Base-by-base conservation (phyloP, 1,140 invertebrate species). In the Cotesia glomerata region DNA sequence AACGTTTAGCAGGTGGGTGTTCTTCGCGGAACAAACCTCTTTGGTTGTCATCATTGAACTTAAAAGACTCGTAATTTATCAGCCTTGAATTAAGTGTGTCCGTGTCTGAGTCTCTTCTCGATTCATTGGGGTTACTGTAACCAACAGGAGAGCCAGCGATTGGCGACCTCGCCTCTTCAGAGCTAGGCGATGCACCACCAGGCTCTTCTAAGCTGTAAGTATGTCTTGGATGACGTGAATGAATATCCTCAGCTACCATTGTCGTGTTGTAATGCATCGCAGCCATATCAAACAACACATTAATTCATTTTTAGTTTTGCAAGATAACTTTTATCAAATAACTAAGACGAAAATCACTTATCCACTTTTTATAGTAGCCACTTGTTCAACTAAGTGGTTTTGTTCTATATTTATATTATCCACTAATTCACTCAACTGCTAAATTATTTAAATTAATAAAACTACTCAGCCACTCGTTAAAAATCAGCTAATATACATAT, bases 181-280 rank as follows among this genome's bases (percentile, higher is more conserved):
- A 80, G 66, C 79, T 80, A 3, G 84, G 78, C 3, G 82, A 81
- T 0, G 78, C 0, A 71, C 78, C 0, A 69, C 79, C 4, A 76
- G 82, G 0, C 77, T 63, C 68, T 75, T 80, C 11, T 78, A 83
- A 74, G 4, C 77, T 77, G 36, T 82, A 82, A 0, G 78, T 39
- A 9, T 83, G 79, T 56, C 76, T 71, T 1, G 75, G 72, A 66
- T 80, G 78, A 0, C 68, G 34, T 11, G 71, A 45, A 18, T 79
- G 82, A 63, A 80, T 76, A n/a, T 84, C 83, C 18, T 85, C 83
- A 13, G 77, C 66, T 14, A 80, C 73, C 32, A 82, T 75, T 72
- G 80, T 82, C 8, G 81, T 75, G 76, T 85, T 82, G 79, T 82
- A 85, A 75, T 85, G 84, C 84, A 85, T 84, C 65, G 82, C 82